Base-by-base conservation (phyloP, 2,888 invertebrate genomes). In the Ariolimax columbianus region DNA sequence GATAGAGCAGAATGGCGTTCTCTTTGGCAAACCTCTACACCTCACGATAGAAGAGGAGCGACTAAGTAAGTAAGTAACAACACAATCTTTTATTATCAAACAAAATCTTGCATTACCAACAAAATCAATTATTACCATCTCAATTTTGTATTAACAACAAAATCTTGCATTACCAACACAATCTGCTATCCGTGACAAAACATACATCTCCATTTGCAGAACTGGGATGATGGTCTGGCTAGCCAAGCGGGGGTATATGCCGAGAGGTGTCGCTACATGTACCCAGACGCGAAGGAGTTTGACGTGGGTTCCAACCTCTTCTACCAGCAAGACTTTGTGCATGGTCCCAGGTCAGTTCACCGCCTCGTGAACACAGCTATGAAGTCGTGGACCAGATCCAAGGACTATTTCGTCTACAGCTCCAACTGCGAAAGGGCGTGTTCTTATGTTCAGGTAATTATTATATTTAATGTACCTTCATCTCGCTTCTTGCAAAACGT, bases 381-480 rank as follows among this genome's bases (percentile, higher is more conserved):
- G 36, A 73, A 86, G 43, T 81, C 77, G 66, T 89, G 89, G 89
- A 82, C 82, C 51, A 80, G 87, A n/a, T 78, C 86, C 63, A 84
- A 78, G 23, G 70, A 87, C 3, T 73, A 80, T 63, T 89, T 86
- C 85, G 51, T 73, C 40, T 89, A 88, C 81, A 80, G 85, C 59
- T 81, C 73, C 23, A 78, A 86, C 51, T 89, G 89, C 77, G 88
- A 86, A 36, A 72, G 73, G 26, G 87, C 88, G 11, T 89, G 88
- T 75, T 83, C 87, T 47, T 88, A 87, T 86, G 87, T 86, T 43
- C 87, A 87, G 86, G 88, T 88, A 85, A 77, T 68, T 78, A 23
- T n/a, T 7, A 55, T 23, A 55, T n/a, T n/a, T n/a, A n/a, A n/a
- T n/a, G n/a, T n/a, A n/a, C n/a, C n/a, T n/a, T n/a, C n/a, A n/a